phyloP scores from a whole-genome alignment of 2,888 invertebrate species.

The Cheilosia pagana region DNA sequence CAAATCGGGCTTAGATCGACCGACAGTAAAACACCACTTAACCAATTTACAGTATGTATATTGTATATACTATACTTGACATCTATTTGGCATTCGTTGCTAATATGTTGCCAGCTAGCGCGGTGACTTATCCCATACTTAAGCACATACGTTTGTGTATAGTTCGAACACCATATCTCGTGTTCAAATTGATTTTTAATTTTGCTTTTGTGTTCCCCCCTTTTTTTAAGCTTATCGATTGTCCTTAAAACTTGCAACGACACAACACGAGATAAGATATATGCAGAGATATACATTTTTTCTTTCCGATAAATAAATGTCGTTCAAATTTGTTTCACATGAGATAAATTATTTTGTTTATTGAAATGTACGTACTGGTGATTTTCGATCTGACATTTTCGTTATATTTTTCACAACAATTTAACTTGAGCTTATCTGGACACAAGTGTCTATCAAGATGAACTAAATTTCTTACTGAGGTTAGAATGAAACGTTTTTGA shows the following conservation, averaged over 20 bases:
- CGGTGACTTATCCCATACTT: not conserved
- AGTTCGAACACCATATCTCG: not conserved
- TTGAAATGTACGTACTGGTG: conserved; percentile 21
- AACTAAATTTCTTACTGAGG: not conserved
- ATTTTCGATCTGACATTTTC: conserved; percentile 43
- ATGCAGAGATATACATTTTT: not conserved
- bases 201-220: not conserved
- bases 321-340: not conserved
- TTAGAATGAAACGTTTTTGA: not conserved
- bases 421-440: not conserved
- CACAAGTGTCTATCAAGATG: not conserved
- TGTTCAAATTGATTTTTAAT: not conserved
- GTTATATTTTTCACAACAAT: not conserved
- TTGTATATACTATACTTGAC: not conserved
- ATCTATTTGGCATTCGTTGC: not conserved
- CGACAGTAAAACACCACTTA: not conserved
- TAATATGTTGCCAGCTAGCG: not conserved
- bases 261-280: conserved; percentile 1
- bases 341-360: not conserved
- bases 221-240: conserved; percentile 19
- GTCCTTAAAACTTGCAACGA: conserved; percentile 9
- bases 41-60: not conserved
- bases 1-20: not conserved
- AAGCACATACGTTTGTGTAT: not conserved
- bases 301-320: not conserved